Evolutionary conservation across 1,140 invertebrate genomes (phyloP), one percentile per base, ranked within the genome.

Genomic region (Calliphora vicina): DNA sequence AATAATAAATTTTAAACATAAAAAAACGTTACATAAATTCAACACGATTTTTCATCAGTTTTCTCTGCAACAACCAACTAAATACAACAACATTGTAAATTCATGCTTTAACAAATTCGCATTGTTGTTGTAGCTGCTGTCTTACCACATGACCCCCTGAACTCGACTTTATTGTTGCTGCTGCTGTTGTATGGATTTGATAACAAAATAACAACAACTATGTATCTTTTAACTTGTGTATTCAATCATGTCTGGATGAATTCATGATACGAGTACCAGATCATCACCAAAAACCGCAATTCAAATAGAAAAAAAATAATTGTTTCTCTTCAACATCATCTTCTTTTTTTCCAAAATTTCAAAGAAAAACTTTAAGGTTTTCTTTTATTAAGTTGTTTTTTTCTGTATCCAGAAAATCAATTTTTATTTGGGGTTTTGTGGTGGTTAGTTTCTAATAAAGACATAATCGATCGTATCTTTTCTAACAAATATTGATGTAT

Each of bases 191-290:
- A n/a, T n/a, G n/a, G n/a, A 23, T 67, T 20, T 67, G 61, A 67
- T 67, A 67, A 67, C 23, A 23, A 17, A 61, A 61, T 5, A 17
- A 12, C 6, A 67, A 10, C n/a, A 67, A 67, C 61, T 25, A 67
- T 67, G 20, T 67, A 10, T 67, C n/a, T 67, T 67, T 10, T 35
- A 35, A 1, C 35, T 35, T 35, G 35, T 35, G 20, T 23, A 67
- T 67, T 67, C 23, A 17, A 67, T 67, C 61, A 67, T 67, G 61
- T 67, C 10, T 23, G 5, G 13, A 20, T 67, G 61, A 12, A 67
- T 57, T 57, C 20, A 67, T 67, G 61, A 67, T 67, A 67, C 61
- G 17, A 67, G 61, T 67, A 67, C 61, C 61, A 67, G 61, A 67
- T 67, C 61, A 67, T 67, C 61, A 6, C 10, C 20, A 25, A 67